phyloP scores from a whole-genome alignment of 2,888 invertebrate genomes.

The Nymphalis c-album region DNA sequence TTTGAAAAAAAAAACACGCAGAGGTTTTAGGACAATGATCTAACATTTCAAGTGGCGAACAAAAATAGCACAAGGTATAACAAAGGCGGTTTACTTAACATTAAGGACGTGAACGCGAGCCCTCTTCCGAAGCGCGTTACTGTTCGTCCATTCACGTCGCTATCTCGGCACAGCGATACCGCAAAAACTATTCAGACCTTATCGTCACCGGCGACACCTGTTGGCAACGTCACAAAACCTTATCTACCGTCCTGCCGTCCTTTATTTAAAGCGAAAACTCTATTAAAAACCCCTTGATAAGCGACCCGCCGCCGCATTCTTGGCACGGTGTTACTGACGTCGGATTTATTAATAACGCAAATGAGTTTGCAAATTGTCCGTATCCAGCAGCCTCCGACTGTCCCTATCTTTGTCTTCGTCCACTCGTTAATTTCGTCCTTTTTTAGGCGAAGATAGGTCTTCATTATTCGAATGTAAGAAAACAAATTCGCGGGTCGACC shows the following conservation, averaged over 20 bases:
- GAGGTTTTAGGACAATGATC: neutral
- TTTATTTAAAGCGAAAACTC: constrained; percentile 32
- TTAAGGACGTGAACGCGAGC: constrained; percentile 11
- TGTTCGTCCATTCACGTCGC: constrained; percentile 35
- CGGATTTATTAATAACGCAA: constrained; percentile 51
- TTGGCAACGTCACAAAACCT: constrained; percentile 44
- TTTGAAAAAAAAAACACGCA: constrained; percentile 4
- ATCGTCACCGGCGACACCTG: constrained; percentile 57
- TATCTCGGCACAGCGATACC: constrained; percentile 44
- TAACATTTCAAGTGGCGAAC: neutral
- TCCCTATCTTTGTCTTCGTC: constrained; percentile 53
- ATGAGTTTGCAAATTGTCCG: constrained; percentile 61
- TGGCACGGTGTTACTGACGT: constrained; percentile 17
- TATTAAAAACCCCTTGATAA: constrained; percentile 19
- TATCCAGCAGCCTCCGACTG: constrained; percentile 54
- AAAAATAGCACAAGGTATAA: neutral
- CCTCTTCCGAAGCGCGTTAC: constrained; percentile 18
- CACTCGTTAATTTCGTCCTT: constrained; percentile 53
- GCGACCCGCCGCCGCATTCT: constrained; percentile 7
- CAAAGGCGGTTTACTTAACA: constrained; percentile 18
- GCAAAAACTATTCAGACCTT: constrained; percentile 62
- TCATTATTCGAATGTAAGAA: constrained; percentile 61
- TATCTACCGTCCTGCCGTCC: constrained; percentile 30
- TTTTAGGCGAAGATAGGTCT: constrained; percentile 51
- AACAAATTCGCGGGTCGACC: constrained; percentile 54